Base-by-base conservation (phyloP, 2,888 invertebrate genomes). In the Allophyes oxyacanthae region DNA sequence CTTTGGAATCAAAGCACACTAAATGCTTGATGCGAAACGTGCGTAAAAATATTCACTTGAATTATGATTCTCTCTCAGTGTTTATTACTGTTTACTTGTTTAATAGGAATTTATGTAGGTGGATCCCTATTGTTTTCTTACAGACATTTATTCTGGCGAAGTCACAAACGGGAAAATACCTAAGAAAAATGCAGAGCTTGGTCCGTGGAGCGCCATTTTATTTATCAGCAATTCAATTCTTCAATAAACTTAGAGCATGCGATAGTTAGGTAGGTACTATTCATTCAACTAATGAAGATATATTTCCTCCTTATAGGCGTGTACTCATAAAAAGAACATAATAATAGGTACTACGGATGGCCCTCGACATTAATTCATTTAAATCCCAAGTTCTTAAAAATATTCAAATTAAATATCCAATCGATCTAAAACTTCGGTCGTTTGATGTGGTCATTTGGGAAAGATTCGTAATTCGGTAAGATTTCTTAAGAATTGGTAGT, bases 1-100 rank as follows among this genome's bases (percentile, higher is more conserved):
- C 57, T 75, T 71, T 43, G 58, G 56, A 74, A 72, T 69, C 63
- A 70, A 62, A 72, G 65, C 53, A 48, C 53, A 67, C 61, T 74
- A 72, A 72, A 67, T 51, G 68, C 32, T 28, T 40, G 30, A 36
- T 42, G 30, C 33, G 20, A 32, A 61, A 48, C 34, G 60, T 42
- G 62, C 46, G 51, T 59, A 67, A 58, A 52, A 62, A 57, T 57
- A 46, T 42, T 46, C 57, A 40, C 15, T 51, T 68, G 56, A 67
- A 58, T 61, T 65, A 69, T 65, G 60, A 50, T 32, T 53, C 56
- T 36, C 49, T 59, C 44, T 43, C 43, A 48, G 14, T 52, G 49
- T 61, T 53, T 59, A 37, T 48, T 37, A 52, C 45, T 26, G 13
- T 43, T 45, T 34, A 2, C 13, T 49, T 6, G 0, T 33, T 49